Evolutionary conservation across 2,113 vertebrate genomes (phyloP).

Genomic region (Neolamprologus variostigma): DNA sequence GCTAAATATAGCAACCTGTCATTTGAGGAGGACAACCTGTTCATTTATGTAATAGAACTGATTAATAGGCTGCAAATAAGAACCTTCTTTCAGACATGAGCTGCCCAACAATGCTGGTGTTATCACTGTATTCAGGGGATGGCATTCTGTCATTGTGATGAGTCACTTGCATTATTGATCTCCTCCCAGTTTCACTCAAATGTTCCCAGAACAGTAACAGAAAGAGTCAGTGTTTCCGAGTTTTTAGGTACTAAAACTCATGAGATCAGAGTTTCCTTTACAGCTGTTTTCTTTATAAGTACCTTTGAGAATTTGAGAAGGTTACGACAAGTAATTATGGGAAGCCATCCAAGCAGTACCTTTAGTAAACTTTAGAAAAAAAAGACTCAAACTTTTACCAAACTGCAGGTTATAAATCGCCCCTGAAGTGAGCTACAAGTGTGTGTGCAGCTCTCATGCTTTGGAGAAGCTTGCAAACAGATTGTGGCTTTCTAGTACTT

Average conservation of each 20-base stretch:
- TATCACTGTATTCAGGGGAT: not conserved
- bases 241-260: not conserved
- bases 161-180: not conserved
- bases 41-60: not conserved
- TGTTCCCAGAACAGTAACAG: not conserved
- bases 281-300: not conserved
- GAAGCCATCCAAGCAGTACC: not conserved
- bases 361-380: not conserved
- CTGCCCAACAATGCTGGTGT: not conserved
- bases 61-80: not conserved
- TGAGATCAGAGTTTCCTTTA: not conserved
- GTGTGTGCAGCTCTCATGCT: not conserved
- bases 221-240: not conserved
- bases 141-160: not conserved
- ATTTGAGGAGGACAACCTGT: not conserved
- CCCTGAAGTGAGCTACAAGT: not conserved
- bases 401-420: not conserved
- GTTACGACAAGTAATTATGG: not conserved
- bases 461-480: not conserved
- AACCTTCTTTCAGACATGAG: not conserved
- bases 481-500: not conserved
- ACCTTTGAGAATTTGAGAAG: not conserved
- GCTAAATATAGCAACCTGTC: not conserved
- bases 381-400: not conserved
- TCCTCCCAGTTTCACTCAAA: not conserved